Conservation (phyloP, 2,113 vertebrate species). For the Tautogolabrus adspersus region DNA sequence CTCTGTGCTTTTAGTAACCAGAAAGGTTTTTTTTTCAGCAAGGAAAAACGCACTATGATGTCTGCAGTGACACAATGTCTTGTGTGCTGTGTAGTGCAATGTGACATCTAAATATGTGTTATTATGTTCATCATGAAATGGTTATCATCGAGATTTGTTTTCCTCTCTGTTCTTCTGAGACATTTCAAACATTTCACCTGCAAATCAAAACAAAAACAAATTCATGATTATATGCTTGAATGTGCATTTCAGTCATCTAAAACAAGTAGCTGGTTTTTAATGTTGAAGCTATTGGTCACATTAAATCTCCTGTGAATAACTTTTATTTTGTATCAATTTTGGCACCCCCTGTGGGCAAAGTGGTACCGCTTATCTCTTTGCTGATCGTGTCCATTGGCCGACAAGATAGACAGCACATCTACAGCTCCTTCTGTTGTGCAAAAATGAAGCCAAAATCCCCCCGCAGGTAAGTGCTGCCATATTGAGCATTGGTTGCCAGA, state of each 20-base stretch:
- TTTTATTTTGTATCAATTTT: too few species aligned
- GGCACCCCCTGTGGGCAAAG: too few species aligned
- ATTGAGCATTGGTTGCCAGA: too few species aligned
- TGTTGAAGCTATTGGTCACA: too few species aligned
- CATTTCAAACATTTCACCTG: slow-evolving; percentile 4
- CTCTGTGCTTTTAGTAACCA: slow-evolving; percentile 35
- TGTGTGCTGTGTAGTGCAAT: not conserved
- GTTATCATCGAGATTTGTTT: slow-evolving; percentile 27
- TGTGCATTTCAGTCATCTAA: not conserved
- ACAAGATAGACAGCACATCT: too few species aligned
- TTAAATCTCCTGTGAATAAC: too few species aligned
- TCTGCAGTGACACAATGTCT: slow-evolving; percentile 19
- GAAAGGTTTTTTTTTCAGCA: slow-evolving; percentile 28
- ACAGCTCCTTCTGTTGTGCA: too few species aligned
- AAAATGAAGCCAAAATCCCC: too few species aligned
- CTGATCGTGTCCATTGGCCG: too few species aligned
- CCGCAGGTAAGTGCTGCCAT: too few species aligned
- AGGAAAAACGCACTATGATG: not conserved
- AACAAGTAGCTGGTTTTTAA: not conserved
- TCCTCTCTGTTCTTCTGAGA: not conserved
- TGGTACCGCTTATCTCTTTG: too few species aligned
- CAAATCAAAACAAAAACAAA: not conserved
- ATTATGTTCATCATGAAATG: slow-evolving; percentile 27
- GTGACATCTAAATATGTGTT: slow-evolving; percentile 23
- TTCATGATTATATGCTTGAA: not conserved